Evolutionary conservation across 37 sponge, comb jelly and placozoan genomes (phyloP).

Genomic region (Haliclona indistincta): DNA sequence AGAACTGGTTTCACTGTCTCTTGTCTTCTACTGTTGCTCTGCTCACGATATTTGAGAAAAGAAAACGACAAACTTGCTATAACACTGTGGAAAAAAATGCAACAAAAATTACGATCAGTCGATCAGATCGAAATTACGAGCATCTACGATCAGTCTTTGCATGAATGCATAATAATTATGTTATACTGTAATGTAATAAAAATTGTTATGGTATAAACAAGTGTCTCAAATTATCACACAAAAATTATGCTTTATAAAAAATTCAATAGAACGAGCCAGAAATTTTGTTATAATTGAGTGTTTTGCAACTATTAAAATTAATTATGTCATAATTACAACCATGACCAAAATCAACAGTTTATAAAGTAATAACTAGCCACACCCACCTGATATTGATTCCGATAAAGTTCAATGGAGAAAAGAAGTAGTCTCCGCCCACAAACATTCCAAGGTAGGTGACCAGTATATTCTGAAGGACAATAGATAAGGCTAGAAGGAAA

Average conservation of each 20-base stretch:
- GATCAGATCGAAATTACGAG: background rate
- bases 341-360: too few relatives aligned
- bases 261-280: too few relatives aligned
- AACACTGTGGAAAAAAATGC: constrained; percentile 22
- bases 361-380: background rate
- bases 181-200: too few relatives aligned
- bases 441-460: constrained; percentile 87
- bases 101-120: too few relatives aligned
- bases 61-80: constrained; percentile 58
- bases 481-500: constrained; percentile 1
- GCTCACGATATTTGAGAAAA: constrained; percentile 53
- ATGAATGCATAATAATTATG: too few relatives aligned
- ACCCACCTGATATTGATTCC: constrained; percentile 83
- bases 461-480: constrained; percentile 77
- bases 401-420: constrained; percentile 66
- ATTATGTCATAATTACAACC: too few relatives aligned
- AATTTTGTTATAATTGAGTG: too few relatives aligned
- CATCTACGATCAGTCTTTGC: background rate
- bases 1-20: too few relatives aligned
- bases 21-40: background rate
- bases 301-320: too few relatives aligned
- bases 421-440: constrained; percentile 83
- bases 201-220: too few relatives aligned
- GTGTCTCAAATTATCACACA: too few relatives aligned
- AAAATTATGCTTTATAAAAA: too few relatives aligned